Evolutionary conservation across 2,113 vertebrate species (phyloP), one percentile per base, ranked within the genome.

Genomic region (Ictidomys tridecemlineatus): DNA sequence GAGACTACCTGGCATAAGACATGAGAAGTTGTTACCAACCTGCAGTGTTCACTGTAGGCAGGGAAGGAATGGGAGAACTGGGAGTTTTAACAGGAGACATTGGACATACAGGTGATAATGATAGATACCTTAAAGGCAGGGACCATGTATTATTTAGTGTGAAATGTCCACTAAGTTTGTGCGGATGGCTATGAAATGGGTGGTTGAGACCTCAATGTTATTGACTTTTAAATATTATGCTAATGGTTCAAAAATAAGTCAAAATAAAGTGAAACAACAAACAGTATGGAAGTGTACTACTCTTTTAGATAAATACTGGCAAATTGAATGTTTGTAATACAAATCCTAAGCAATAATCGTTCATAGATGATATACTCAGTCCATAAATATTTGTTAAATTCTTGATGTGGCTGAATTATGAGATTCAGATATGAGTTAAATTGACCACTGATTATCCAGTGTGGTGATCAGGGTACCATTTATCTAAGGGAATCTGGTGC

Each of bases 261-360:
- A 89, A 80, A 91, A 94, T 4, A 56, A 73, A 72, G 92, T 70
- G 32, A 92, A 80, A 42, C 26, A 85, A 53, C 0, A 37, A 73
- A 93, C 9, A 37, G 2, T 58, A 48, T 76, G 28, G 74, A 96
- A 58, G 2, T 45, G 37, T 86, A 73, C 28, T 45, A 37, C 34
- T 76, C n/a, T 86, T 93, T 80, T 74, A 78, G 83, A 86, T 73
- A 92, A 89, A 61, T 79, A 63, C 69, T 79, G 37, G 63, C 74
- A 92, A 84, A 58, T 74, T 85, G 28, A 9, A 28, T 85, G 7
- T 94, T 95, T 91, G 85, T 42, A 83, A 58, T 11, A 65, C 20
- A 93, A 28, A 39, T 85, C 42, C 85, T 82, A 85, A 79, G 70
- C 9, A 69, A 16, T 90, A 76, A 13, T 70, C 53, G 72, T 24